Base-by-base conservation (phyloP, 2,113 vertebrate species). In the Sisor rabdophorus region DNA sequence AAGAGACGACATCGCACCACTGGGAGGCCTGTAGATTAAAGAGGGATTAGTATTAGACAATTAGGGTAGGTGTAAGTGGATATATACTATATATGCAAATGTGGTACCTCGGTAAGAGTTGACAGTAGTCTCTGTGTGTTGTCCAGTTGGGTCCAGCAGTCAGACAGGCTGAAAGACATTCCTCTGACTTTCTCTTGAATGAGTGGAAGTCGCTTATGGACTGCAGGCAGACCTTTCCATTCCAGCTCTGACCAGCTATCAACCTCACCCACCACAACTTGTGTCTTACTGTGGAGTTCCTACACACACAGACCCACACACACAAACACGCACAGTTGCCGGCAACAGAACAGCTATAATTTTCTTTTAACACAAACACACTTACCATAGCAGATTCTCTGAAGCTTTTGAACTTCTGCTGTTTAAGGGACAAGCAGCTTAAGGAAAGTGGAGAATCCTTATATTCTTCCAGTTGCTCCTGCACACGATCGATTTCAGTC, bases 71-170 rank as follows among this genome's bases (percentile, higher is more conserved):
- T 32, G 17, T 77, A 24, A 26, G 6, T 58, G n/a, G 20, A 5
- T 64, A 55, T 40, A 15, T 19, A 50, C 11, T 32, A 36, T 16
- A 22, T 26, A 10, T 68, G 44, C 44, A 6, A 9, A 67, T 68
- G 22, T 11, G 0, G 54, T 76, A 93, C 92, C 88, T 93, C 89
- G 8, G 93, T 91, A 82, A 94, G 87, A 12, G 94, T 92, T 86
- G 93, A 91, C 82, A 94, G 92, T 28, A 95, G 88, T 76, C 93
- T 81, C 76, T 93, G 92, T 0, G 93, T 92, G 85, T 92, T 91
- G 67, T 94, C 93, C 84, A 95, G 87, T 15, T 90, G 88, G 17
- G 90, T 92, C 88, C 93, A 93, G 73, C 90, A 91, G 86, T 94
- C 92, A 0, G 94, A 93, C 83, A 94, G 87, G 80, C 90, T 89